Conservation (phyloP, 2,113 vertebrate species). For the Scortum barcoo region DNA sequence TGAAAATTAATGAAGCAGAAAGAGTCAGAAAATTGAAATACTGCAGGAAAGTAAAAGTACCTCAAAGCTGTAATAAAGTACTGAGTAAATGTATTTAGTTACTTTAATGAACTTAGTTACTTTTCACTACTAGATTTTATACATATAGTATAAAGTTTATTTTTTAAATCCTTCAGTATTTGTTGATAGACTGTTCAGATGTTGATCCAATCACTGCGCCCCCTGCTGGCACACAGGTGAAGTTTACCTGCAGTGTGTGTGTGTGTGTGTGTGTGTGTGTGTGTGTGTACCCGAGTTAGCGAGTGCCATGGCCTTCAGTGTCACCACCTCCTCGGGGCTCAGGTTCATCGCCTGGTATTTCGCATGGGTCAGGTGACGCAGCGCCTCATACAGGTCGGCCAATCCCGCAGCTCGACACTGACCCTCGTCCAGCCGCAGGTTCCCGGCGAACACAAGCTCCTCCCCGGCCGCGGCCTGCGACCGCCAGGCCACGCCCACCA, state of each 20-base stretch:
- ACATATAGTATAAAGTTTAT: no score
- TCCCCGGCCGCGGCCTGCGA: constrained; percentile 59
- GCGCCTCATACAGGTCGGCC: constrained; percentile 73
- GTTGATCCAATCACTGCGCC: no score
- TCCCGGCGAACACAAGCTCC: constrained; percentile 79
- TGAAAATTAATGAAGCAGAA: no score
- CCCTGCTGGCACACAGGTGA: no score
- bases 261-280: background rate
- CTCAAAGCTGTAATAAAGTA: no score
- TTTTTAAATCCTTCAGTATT: no score
- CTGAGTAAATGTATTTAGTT: no score
- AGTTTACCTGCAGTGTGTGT: background rate
- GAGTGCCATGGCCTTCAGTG: constrained; percentile 81
- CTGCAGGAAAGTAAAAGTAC: background rate
- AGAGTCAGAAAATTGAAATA: no score
- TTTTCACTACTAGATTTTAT: no score
- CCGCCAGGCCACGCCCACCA: constrained; percentile 81
- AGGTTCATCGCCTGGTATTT: constrained; percentile 78
- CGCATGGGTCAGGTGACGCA: constrained; percentile 76
- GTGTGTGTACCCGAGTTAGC: constrained; percentile 80
- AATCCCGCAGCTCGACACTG: constrained; percentile 74
- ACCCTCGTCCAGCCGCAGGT: constrained; percentile 71
- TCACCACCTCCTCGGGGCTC: constrained; percentile 77
- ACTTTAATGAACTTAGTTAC: no score
- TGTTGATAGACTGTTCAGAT: no score